Conservation (phyloP, 2,888 invertebrate species). For the Nomada hirtipes region DNA sequence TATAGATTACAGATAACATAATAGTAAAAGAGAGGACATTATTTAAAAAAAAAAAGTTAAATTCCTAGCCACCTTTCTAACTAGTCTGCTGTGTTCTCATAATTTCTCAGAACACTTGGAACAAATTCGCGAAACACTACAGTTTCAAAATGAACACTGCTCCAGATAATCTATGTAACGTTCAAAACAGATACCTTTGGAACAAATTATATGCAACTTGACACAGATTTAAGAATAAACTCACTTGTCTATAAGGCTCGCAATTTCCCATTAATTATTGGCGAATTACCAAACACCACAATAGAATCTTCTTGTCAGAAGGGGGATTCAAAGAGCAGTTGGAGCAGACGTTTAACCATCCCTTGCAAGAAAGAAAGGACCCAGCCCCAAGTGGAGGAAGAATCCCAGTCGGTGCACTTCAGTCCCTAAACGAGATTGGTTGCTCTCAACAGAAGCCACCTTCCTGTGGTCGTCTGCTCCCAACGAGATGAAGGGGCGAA, state of each 20-base stretch:
- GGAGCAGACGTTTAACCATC: conserved; percentile 19
- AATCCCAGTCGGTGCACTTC: conserved; percentile 36
- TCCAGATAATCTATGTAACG: too few relatives aligned
- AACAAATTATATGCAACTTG: too few relatives aligned
- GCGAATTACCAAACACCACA: conserved; percentile 5
- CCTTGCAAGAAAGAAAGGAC: background rate
- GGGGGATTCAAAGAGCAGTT: background rate
- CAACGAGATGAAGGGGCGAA: conserved; percentile 38
- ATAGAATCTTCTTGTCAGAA: background rate
- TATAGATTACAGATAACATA: too few relatives aligned
- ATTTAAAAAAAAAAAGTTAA: too few relatives aligned
- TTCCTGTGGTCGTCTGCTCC: conserved; percentile 48
- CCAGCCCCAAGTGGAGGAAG: conserved; percentile 11
- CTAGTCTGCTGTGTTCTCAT: too few relatives aligned
- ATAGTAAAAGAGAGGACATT: too few relatives aligned
- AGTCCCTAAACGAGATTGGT: conserved; percentile 47
- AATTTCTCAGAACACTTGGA: too few relatives aligned
- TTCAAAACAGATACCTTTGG: too few relatives aligned
- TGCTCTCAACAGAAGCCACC: conserved; percentile 57
- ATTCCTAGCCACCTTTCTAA: too few relatives aligned
- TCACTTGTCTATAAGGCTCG: background rate
- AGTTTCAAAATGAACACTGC: too few relatives aligned
- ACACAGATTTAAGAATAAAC: too few relatives aligned
- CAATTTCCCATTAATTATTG: background rate
- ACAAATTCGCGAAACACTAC: too few relatives aligned